A percentile compares a stretch with the other conserved stretches of the same genome.
phyloP scores from a whole-genome alignment of 2,113 vertebrate species.

The Egretta garzetta region DNA sequence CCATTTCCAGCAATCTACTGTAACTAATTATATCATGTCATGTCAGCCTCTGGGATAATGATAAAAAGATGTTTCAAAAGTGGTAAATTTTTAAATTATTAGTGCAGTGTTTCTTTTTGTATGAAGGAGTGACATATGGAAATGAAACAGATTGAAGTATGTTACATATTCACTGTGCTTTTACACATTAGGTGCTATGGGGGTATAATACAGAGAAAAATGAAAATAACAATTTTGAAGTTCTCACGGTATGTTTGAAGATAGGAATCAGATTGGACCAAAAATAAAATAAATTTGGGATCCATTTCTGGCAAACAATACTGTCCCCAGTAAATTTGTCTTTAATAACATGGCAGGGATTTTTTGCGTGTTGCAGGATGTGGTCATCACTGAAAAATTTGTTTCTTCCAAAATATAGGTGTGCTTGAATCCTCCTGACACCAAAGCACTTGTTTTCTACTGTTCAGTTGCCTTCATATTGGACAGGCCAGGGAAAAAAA shows the following conservation, averaged over 20 bases:
- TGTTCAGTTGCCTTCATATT: neutral
- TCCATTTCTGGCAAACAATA: neutral
- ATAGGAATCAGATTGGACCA: neutral
- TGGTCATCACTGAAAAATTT: neutral
- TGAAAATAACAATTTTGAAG: neutral
- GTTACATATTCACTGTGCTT: neutral
- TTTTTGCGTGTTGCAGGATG: neutral
- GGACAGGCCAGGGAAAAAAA: neutral
- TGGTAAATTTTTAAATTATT: neutral
- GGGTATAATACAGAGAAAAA: neutral
- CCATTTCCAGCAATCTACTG: neutral
- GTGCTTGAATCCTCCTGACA: neutral
- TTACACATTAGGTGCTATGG: neutral
- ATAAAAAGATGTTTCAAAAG: neutral
- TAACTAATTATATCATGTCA: neutral
- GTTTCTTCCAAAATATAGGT: neutral
- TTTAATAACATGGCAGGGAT: neutral
- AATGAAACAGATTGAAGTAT: neutral
- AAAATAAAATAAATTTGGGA: neutral
- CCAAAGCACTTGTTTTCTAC: neutral
- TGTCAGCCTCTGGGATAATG: neutral
- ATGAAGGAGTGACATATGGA: neutral
- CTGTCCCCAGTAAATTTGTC: neutral
- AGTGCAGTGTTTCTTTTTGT: neutral
- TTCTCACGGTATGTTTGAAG: neutral